A percentile compares a stretch with the other conserved stretches of the same genome.
phyloP scores from a whole-genome alignment of 2,797 vertebrate species.

The Apogon hyalosoma region DNA sequence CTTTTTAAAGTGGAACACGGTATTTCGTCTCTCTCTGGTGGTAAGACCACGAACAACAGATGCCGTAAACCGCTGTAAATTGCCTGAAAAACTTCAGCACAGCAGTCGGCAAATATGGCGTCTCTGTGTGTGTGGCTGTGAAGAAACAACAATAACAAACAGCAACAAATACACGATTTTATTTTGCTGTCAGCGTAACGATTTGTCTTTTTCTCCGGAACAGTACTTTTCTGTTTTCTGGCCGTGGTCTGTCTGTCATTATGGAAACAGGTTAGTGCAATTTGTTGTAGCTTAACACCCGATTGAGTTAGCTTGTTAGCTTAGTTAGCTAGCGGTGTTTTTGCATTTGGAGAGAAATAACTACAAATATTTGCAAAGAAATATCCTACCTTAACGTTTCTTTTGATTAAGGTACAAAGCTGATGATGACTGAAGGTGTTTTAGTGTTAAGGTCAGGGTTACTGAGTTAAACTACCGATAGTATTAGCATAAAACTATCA shows the following conservation, averaged over 20 bases:
- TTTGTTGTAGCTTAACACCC: not conserved
- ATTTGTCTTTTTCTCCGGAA: accelerated
- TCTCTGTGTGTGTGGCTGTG: not conserved
- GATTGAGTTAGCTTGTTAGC: conserved; percentile 5
- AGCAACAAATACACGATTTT: not conserved
- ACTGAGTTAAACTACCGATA: too few species aligned
- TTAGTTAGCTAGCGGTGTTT: not conserved
- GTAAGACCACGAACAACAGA: accelerated
- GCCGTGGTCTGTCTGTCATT: not conserved
- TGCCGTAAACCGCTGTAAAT: conserved; percentile 43
- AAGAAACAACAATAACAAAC: not conserved
- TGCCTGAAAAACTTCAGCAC: not conserved
- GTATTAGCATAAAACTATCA: too few species aligned
- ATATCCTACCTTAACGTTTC: too few species aligned
- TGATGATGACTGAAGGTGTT: too few species aligned
- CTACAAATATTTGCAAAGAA: too few species aligned
- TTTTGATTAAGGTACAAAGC: too few species aligned
- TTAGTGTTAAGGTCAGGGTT: too few species aligned
- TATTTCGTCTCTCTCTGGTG: conserved; percentile 45
- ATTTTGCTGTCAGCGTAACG: accelerated
- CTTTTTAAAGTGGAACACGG: too few species aligned
- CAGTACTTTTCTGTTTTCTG: too few species aligned
- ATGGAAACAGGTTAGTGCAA: conserved; percentile 82
- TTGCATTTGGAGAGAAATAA: not conserved
- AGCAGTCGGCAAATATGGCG: conserved; percentile 28